Percentiles rank a stretch among this genome's conserved stretches.
These are phyloP conservation scores for Centropus bengalensis DNA, from an alignment of 2,113 vertebrate genomes.

Conservation along the genomic window DNA sequence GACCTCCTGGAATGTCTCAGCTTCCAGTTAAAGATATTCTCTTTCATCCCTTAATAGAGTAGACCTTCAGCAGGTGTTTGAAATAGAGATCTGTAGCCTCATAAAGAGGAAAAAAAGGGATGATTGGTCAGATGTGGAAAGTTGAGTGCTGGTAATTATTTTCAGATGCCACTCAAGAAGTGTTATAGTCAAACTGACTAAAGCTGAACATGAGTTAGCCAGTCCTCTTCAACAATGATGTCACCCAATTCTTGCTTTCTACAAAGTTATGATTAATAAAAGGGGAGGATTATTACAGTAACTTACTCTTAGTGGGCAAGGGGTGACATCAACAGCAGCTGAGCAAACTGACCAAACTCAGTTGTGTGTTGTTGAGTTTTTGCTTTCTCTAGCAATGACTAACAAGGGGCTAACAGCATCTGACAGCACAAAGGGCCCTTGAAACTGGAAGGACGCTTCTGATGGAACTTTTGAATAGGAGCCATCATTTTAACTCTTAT, in stretches of 20 bases:
- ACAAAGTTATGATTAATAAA: slow-evolving; percentile 81
- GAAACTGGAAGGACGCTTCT: slow-evolving; percentile 50
- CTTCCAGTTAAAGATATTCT: slow-evolving; percentile 20
- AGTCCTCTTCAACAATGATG: slow-evolving; percentile 72
- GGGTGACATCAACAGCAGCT: slow-evolving; percentile 81
- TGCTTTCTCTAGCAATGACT: slow-evolving; percentile 64
- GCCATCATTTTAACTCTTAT: slow-evolving; percentile 54
- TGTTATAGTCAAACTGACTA: slow-evolving; percentile 78
- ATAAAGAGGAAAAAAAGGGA: slow-evolving; percentile 7
- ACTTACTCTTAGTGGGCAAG: slow-evolving; percentile 76
- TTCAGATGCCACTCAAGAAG: slow-evolving; percentile 74
- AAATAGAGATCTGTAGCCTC: slow-evolving; percentile 3
- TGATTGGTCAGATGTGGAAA: slow-evolving; percentile 69
- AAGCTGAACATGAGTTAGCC: slow-evolving; percentile 73
- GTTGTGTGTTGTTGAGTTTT: slow-evolving; percentile 55
- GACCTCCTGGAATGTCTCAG: background rate
- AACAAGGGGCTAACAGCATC: slow-evolving; percentile 72
- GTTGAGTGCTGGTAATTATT: slow-evolving; percentile 70
- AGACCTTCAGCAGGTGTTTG: slow-evolving; percentile 60
- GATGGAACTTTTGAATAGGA: slow-evolving; percentile 46
- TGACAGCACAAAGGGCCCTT: slow-evolving; percentile 73
- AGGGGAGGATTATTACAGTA: slow-evolving; percentile 79
- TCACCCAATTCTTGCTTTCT: slow-evolving; percentile 77
- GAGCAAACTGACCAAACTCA: slow-evolving; percentile 79
- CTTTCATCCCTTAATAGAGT: slow-evolving; percentile 38